Conservation (phyloP, 2,888 invertebrate species). For the Hyppa rectilinea region DNA sequence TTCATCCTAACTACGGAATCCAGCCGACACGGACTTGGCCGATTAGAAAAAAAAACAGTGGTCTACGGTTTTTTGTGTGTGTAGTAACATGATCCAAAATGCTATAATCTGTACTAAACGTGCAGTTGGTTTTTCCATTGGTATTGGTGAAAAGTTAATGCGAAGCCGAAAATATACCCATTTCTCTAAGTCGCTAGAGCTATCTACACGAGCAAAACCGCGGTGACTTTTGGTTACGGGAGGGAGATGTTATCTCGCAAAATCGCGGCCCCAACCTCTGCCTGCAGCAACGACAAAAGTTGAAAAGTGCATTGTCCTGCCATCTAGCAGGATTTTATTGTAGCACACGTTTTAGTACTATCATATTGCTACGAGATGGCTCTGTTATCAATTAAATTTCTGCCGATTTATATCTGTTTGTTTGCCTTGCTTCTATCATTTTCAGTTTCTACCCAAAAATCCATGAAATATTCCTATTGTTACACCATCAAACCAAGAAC, state of each 20-base stretch:
- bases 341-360: not conserved
- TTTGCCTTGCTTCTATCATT: not conserved
- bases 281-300: not conserved
- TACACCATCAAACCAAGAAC: not conserved
- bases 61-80: too few relatives aligned
- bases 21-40: too few relatives aligned
- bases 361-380: not conserved
- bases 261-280: not conserved
- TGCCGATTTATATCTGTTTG: not conserved
- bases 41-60: too few relatives aligned
- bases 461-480: not conserved
- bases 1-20: too few relatives aligned
- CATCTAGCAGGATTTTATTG: not conserved
- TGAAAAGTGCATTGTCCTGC: not conserved
- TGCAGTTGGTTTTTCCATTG: too few relatives aligned
- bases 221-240: too few relatives aligned
- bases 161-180: too few relatives aligned
- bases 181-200: not conserved
- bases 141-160: too few relatives aligned
- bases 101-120: too few relatives aligned
- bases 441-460: not conserved
- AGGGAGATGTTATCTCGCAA: too few relatives aligned
- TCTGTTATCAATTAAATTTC: not conserved
- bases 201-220: not conserved
- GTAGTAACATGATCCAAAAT: too few relatives aligned